phyloP scores from a whole-genome alignment of 2,888 invertebrate genomes.

The Pseudococcus viburni region DNA sequence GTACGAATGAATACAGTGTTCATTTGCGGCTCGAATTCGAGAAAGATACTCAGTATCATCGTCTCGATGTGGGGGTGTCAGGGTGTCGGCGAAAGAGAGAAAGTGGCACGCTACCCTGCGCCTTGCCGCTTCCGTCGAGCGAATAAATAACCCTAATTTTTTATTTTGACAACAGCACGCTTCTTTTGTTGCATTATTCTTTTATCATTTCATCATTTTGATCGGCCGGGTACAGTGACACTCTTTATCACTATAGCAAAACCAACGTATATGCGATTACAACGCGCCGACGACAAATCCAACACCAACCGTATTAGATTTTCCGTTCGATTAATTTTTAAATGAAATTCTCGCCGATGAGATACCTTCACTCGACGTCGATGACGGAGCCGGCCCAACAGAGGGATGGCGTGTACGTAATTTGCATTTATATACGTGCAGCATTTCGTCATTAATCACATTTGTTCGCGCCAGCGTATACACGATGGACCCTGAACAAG shows the following conservation, averaged over 20 bases:
- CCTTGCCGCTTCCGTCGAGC: neutral
- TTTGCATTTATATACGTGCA: slow-evolving; percentile 43
- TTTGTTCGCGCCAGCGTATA: neutral
- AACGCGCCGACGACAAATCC: neutral
- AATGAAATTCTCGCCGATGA: slow-evolving; percentile 36
- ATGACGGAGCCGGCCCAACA: neutral
- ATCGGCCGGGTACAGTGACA: slow-evolving; percentile 23
- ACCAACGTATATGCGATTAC: neutral
- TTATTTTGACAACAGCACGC: slow-evolving; percentile 54
- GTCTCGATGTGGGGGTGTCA: too few species aligned
- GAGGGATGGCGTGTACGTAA: neutral
- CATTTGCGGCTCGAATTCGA: neutral
- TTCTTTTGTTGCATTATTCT: slow-evolving; percentile 48
- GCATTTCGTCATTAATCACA: slow-evolving; percentile 52
- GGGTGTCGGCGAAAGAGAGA: neutral
- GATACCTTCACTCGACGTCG: neutral
- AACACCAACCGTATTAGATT: slow-evolving; percentile 27
- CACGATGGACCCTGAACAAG: neutral
- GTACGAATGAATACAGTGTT: neutral
- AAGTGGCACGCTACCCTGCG: neutral
- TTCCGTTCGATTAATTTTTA: slow-evolving; percentile 55
- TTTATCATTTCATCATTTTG: slow-evolving; percentile 57
- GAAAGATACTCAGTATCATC: too few species aligned
- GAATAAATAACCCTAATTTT: slow-evolving; percentile 57
- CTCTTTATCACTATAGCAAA: slow-evolving; percentile 20